Percentiles rank a stretch among this genome's conserved stretches.
Evolutionary conservation across 2,797 vertebrate genomes (phyloP).

Genomic region (Cercopithecus mitis): DNA sequence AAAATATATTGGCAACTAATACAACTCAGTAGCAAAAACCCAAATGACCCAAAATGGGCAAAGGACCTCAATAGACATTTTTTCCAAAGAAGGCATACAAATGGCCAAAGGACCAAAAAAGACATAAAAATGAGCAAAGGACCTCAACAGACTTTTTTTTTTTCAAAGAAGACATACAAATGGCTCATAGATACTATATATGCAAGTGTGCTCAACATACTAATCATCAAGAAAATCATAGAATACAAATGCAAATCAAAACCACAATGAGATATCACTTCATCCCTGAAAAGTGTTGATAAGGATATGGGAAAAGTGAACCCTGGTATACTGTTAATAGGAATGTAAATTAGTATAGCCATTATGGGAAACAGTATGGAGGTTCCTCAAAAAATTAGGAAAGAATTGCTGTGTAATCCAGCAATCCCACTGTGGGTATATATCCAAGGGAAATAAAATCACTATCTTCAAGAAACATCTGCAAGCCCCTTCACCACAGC

Average conservation of each 20-base stretch:
- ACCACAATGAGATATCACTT: not conserved
- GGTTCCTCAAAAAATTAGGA: not conserved
- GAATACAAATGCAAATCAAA: not conserved
- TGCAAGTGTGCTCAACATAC: not conserved
- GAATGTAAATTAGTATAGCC: not conserved
- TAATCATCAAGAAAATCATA: not conserved
- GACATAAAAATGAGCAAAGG: not conserved
- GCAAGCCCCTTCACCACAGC: not conserved
- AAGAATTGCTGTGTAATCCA: not conserved
- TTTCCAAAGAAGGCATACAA: not conserved
- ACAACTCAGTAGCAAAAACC: not conserved
- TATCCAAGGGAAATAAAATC: not conserved
- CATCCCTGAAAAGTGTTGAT: not conserved
- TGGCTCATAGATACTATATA: not conserved
- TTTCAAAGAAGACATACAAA: not conserved
- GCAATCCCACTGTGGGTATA: not conserved
- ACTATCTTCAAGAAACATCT: not conserved
- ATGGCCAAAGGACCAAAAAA: not conserved
- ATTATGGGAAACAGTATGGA: not conserved
- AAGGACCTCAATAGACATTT: not conserved
- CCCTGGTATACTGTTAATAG: not conserved
- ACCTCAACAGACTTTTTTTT: not conserved
- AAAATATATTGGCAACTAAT: not conserved
- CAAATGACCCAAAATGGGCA: not conserved
- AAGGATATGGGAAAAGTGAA: not conserved